Base-by-base conservation (phyloP, 2,797 vertebrate species). In the Caiman crocodilus region DNA sequence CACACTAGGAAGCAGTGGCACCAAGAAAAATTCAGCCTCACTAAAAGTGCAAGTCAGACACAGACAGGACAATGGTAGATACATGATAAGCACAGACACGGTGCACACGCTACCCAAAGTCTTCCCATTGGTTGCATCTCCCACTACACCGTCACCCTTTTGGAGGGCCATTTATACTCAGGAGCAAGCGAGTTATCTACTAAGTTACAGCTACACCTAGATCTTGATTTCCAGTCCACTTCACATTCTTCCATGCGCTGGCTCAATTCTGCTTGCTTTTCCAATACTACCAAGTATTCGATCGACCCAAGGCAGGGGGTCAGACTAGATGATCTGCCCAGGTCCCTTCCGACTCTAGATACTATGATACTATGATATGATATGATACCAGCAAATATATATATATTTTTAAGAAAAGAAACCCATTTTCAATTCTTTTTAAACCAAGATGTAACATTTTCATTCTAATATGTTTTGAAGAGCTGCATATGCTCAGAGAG, bases 341-440 rank as follows among this genome's bases (percentile, higher is more conserved):
- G n/a, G n/a, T n/a, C n/a, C n/a, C n/a, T n/a, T n/a, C n/a, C n/a
- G n/a, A n/a, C n/a, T n/a, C n/a, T n/a, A n/a, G n/a, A n/a, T n/a
- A n/a, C n/a, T n/a, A n/a, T n/a, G n/a, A n/a, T n/a, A n/a, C n/a
- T n/a, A n/a, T n/a, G n/a, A n/a, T n/a, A n/a, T n/a, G n/a, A n/a
- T n/a, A n/a, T n/a, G n/a, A n/a, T 84, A 26, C 80, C 87, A 80
- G 94, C 78, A 92, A 93, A 84, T 35, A 69, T 83, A n/a, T n/a
- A n/a, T n/a, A n/a, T n/a, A n/a, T n/a, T n/a, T 97, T 95, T 92
- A 97, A 89, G 90, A 85, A 93, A 35, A 90, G 83, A 93, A 95
- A 93, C 64, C 30, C 57, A 84, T 85, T 94, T 58, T 80, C 77
- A 88, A 96, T 94, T 0, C 85, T 96, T 94, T 92, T 96, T 88